These are phyloP conservation scores for Synanceia verrucosa DNA, from an alignment of 2,797 vertebrate genomes.

Conservation along the genomic window DNA sequence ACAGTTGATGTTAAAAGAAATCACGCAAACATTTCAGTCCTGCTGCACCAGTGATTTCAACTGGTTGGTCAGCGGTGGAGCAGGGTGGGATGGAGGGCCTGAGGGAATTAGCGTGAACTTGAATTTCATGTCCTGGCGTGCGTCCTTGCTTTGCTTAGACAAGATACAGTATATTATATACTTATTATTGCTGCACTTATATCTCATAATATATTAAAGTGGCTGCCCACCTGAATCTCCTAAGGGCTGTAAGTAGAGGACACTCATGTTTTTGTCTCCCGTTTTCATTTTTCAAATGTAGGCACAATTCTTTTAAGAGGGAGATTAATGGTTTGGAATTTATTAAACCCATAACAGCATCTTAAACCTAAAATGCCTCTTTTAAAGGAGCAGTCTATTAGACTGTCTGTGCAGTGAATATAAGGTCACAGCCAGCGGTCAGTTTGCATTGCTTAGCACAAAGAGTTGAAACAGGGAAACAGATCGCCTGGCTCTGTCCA, in stretches of 20 bases:
- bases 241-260: background rate
- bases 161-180: no score
- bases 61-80: conserved; percentile 8
- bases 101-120: conserved; percentile 1
- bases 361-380: background rate
- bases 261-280: background rate
- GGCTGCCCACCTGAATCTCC: background rate
- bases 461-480: background rate
- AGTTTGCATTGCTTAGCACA: background rate
- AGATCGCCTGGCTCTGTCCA: background rate
- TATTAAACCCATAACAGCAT: background rate
- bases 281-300: background rate
- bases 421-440: background rate
- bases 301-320: background rate
- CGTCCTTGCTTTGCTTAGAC: background rate
- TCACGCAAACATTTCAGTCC: conserved; percentile 9
- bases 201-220: background rate
- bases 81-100: background rate
- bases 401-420: background rate
- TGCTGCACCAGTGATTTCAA: conserved; percentile 27
- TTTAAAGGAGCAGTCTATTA: background rate
- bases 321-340: background rate
- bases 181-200: background rate
- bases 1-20: background rate
- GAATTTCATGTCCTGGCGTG: background rate